These are phyloP conservation scores for Riparia riparia DNA, from an alignment of 2,113 vertebrate species.

Conservation along the genomic window DNA sequence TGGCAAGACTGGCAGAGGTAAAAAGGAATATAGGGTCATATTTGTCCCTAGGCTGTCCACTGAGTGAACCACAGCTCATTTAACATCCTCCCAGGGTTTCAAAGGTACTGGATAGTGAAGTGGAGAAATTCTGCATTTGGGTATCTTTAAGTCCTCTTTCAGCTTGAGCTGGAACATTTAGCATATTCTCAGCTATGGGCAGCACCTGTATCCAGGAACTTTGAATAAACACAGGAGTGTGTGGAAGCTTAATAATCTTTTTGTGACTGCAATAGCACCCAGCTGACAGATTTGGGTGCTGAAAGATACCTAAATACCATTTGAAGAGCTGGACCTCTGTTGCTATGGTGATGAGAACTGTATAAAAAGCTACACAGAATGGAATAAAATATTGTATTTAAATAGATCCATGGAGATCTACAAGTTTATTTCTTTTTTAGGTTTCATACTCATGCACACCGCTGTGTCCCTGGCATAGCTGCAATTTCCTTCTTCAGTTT, in stretches of 20 bases:
- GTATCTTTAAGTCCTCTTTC: not conserved
- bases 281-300: constrained; percentile 3
- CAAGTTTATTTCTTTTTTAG: constrained; percentile 18
- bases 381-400: constrained; percentile 53
- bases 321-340: constrained; percentile 34
- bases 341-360: constrained; percentile 40
- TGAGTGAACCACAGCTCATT: not conserved
- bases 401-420: not conserved
- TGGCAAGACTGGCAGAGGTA: not conserved
- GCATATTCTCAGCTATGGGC: not conserved
- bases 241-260: not conserved
- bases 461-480: not conserved
- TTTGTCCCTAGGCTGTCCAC: not conserved
- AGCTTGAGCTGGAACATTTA: not conserved
- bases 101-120: not conserved
- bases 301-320: constrained; percentile 14
- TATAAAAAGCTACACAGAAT: constrained; percentile 15
- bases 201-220: not conserved
- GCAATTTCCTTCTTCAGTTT: not conserved
- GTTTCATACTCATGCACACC: not conserved
- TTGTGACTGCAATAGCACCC: not conserved
- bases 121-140: not conserved
- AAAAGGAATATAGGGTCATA: not conserved
- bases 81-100: not conserved
- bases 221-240: not conserved